Evolutionary conservation across 2,113 vertebrate genomes (phyloP).

Genomic region (Corythaixoides concolor): DNA sequence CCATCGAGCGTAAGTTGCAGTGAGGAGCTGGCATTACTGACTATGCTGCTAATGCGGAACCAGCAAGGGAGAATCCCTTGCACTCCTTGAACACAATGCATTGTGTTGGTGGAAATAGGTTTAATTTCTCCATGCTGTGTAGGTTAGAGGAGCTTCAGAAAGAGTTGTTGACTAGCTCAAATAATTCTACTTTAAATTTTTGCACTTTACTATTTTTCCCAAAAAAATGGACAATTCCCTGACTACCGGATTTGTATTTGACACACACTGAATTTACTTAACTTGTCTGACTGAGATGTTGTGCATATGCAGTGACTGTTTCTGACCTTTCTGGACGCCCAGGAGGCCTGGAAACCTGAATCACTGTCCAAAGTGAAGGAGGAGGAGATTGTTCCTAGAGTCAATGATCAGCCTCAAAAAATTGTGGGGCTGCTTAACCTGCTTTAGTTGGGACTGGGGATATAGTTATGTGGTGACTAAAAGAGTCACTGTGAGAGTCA

Average conservation of each 20-base stretch:
- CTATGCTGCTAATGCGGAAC: not conserved
- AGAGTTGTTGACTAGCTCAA: not conserved
- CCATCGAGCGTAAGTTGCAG: not conserved
- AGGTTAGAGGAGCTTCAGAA: not conserved
- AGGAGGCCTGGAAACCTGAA: not conserved
- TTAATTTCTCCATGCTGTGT: not conserved
- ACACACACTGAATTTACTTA: not conserved
- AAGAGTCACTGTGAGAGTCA: not conserved
- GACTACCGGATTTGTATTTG: not conserved
- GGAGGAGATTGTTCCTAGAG: not conserved
- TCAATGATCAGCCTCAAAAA: not conserved
- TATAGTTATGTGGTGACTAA: not conserved
- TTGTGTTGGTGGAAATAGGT: not conserved
- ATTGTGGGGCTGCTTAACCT: not conserved
- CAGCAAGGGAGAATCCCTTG: not conserved
- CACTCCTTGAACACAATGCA: not conserved
- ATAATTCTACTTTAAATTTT: not conserved
- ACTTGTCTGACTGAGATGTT: not conserved
- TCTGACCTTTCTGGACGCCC: not conserved
- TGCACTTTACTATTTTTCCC: not conserved
- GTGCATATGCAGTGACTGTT: not conserved
- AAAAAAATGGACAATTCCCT: not conserved
- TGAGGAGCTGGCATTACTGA: not conserved
- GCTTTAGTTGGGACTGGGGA: not conserved
- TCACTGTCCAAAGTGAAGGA: not conserved